Evolutionary conservation across 2,113 vertebrate species (phyloP).

Genomic region (human): GRCh38 chr1:63407001-63407500

Average conservation of each 20-base stretch:
- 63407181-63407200: not conserved
- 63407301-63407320: not conserved
- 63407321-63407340: not conserved
- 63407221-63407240: not conserved
- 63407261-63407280: not conserved
- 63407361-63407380: not conserved
- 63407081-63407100: slow-evolving; percentile 95
- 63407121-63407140: slow-evolving; percentile 97
- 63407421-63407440: fast-evolving
- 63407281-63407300: not conserved
- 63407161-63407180: not conserved
- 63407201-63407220: not conserved
- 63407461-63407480: not conserved
- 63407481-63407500: not conserved
- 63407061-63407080: slow-evolving; percentile 90
- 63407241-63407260: not conserved
- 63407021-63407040: slow-evolving; percentile 9
- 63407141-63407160: not conserved
- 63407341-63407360: not conserved
- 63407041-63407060: slow-evolving; percentile 71
- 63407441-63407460: not conserved
- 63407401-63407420: not conserved
- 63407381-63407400: not conserved
- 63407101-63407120: slow-evolving; percentile 98
- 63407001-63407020: not conserved